phyloP scores from a whole-genome alignment of 2,888 invertebrate genomes.

The Fragum fragum region DNA sequence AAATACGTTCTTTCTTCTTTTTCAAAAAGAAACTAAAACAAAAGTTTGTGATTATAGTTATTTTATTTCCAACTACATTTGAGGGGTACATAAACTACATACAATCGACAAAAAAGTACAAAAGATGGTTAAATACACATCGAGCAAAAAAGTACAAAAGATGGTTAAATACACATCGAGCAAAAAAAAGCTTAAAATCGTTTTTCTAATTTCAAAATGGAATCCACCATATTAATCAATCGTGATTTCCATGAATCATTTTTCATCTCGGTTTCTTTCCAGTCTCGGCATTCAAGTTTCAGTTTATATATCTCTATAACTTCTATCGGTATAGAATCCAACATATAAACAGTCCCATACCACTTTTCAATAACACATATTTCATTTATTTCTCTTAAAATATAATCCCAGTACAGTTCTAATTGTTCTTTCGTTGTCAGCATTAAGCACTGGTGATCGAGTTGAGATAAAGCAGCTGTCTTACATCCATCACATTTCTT shows the following conservation, averaged over 20 bases:
- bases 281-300: constrained; percentile 26
- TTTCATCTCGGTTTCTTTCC: constrained; percentile 28
- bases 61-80: too few relatives aligned
- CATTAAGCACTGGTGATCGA: constrained; percentile 9
- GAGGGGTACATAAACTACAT: too few relatives aligned
- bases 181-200: too few relatives aligned
- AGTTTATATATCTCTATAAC: constrained; percentile 25
- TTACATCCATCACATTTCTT: constrained; percentile 27
- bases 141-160: too few relatives aligned
- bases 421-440: constrained; percentile 23
- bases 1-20: too few relatives aligned
- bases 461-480: constrained; percentile 8
- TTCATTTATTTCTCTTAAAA: constrained; percentile 18
- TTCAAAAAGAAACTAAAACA: too few relatives aligned
- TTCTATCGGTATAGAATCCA: neutral
- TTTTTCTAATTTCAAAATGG: neutral
- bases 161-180: too few relatives aligned
- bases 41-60: too few relatives aligned
- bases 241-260: neutral
- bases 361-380: constrained; percentile 13
- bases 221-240: constrained; percentile 2
- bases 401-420: constrained; percentile 21
- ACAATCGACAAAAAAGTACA: too few relatives aligned
- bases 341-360: constrained; percentile 8
- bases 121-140: too few relatives aligned